Evolutionary conservation across 2,113 vertebrate species (phyloP).

Genomic region (Numenius arquata): DNA sequence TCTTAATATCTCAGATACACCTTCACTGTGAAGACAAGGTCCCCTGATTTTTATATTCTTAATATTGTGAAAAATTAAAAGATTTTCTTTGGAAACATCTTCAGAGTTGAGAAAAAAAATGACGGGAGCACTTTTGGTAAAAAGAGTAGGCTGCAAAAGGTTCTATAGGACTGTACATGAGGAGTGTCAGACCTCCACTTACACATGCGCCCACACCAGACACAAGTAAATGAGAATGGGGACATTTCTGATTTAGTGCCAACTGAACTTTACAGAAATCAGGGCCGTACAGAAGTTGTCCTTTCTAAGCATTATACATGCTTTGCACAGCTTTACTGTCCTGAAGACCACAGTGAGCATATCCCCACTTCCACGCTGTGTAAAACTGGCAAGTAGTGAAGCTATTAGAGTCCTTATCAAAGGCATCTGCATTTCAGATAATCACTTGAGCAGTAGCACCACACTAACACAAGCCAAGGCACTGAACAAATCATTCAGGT

Average conservation of each 20-base stretch:
- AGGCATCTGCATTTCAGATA: neutral
- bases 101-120: neutral
- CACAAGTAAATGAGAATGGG: neutral
- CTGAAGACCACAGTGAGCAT: neutral
- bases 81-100: neutral
- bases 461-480: neutral
- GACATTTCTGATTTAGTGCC: neutral
- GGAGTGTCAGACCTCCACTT: neutral
- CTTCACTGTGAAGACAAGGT: neutral
- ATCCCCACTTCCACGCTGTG: neutral
- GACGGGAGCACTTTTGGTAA: neutral
- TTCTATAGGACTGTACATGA: rapidly evolving
- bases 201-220: rapidly evolving
- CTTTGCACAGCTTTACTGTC: neutral
- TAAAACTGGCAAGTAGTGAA: neutral
- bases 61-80: neutral
- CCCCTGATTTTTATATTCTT: neutral
- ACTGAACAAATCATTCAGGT: neutral
- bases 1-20: neutral
- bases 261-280: neutral
- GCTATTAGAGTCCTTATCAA: neutral
- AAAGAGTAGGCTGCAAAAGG: neutral
- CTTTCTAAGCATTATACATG: neutral
- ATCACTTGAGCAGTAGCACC: neutral
- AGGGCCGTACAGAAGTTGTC: neutral